Evolutionary conservation across 1,140 invertebrate species (phyloP).

Genomic region (Steinernema khuongi): DNA sequence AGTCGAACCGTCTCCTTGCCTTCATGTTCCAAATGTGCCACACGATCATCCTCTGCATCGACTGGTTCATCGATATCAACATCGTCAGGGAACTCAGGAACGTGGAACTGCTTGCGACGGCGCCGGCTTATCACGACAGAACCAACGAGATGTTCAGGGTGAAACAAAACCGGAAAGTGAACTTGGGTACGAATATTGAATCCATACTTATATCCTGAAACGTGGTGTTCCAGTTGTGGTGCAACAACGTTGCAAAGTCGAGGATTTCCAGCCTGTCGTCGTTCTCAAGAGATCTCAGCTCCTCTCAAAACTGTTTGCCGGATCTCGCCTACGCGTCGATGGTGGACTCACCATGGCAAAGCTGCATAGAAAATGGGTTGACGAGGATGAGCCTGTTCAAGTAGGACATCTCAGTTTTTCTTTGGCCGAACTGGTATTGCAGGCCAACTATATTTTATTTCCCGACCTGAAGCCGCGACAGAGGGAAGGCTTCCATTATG

Average conservation of each 20-base stretch:
- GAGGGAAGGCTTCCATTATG: not conserved
- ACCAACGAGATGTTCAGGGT: constrained; percentile 29
- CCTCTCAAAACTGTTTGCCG: constrained; percentile 19
- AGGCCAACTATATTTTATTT: constrained; percentile 21
- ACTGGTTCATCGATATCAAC: constrained; percentile 52
- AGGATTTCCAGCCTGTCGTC: constrained; percentile 30
- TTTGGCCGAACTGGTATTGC: not conserved
- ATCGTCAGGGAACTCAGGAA: constrained; percentile 34
- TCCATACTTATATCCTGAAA: not conserved
- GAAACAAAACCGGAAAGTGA: constrained; percentile 12
- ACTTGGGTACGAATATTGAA: not conserved
- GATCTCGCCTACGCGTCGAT: constrained; percentile 19
- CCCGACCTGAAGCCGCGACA: constrained; percentile 25
- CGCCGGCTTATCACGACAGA: constrained; percentile 12
- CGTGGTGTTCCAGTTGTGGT: constrained; percentile 43
- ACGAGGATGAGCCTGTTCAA: not conserved
- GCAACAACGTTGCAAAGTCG: constrained; percentile 37
- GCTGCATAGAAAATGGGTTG: not conserved
- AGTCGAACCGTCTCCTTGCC: constrained; percentile 41
- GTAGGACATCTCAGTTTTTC: constrained; percentile 5
- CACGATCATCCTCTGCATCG: constrained; percentile 46
- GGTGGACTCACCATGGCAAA: not conserved
- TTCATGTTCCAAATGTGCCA: constrained; percentile 49
- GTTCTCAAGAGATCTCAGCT: constrained; percentile 33
- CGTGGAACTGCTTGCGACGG: constrained; percentile 32